Conservation (phyloP, 2,888 invertebrate species). For the Neocrepidodera transversa region DNA sequence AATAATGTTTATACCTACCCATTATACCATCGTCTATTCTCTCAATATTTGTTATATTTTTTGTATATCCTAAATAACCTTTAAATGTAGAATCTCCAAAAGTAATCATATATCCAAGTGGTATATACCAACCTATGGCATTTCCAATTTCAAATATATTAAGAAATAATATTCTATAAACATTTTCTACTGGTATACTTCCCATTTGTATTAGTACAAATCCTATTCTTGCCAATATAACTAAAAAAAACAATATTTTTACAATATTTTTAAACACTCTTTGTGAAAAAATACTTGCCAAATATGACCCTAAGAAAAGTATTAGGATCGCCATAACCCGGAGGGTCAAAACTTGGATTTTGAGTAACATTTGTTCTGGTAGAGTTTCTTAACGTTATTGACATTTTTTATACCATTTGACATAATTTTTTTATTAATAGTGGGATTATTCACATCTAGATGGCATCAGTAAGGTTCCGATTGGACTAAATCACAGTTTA, state of each 20-base stretch:
- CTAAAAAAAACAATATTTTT: conserved; percentile 31
- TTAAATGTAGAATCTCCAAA: conserved; percentile 49
- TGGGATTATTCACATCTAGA: too few relatives aligned
- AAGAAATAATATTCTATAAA: conserved; percentile 55
- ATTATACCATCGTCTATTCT: conserved; percentile 23
- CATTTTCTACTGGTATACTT: conserved; percentile 55
- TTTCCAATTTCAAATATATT: conserved; percentile 55
- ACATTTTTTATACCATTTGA: too few relatives aligned
- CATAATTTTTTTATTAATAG: too few relatives aligned
- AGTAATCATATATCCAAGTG: conserved; percentile 52
- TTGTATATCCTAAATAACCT: conserved; percentile 44
- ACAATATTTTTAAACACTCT: too few relatives aligned
- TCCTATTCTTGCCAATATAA: conserved; percentile 44
- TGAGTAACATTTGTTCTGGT: too few relatives aligned
- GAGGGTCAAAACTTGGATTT: too few relatives aligned
- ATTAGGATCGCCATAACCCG: conserved; percentile 15
- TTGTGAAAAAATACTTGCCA: conserved; percentile 13
- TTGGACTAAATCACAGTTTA: too few relatives aligned
- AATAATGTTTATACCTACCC: conserved; percentile 24
- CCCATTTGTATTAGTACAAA: conserved; percentile 53
- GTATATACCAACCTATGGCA: conserved; percentile 49
- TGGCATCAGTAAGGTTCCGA: too few relatives aligned
- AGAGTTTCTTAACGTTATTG: too few relatives aligned
- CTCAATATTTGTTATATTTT: conserved; percentile 11
- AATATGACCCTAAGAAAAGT: conserved; percentile 25